phyloP scores from a whole-genome alignment of 2,113 vertebrate genomes.

The Mobula hypostoma region DNA sequence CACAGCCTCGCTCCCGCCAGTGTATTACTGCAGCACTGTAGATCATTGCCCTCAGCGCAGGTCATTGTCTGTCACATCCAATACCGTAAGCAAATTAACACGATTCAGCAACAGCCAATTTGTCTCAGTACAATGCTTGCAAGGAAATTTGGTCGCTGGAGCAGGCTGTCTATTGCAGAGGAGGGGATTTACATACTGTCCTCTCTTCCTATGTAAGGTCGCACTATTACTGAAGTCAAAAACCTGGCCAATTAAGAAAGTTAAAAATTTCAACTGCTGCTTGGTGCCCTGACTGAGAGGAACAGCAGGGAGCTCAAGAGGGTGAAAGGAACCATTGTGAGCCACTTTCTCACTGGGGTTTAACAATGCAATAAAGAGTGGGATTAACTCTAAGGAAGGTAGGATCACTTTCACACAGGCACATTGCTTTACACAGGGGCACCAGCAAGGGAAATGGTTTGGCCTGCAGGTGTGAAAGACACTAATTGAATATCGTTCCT shows the following conservation, averaged over 20 bases:
- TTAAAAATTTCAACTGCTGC: not conserved
- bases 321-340: not conserved
- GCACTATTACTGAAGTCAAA: not conserved
- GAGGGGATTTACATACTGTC: not conserved
- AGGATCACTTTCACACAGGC: slow-evolving; percentile 4
- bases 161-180: not conserved
- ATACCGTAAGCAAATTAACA: not conserved
- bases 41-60: not conserved
- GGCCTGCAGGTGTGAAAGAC: not conserved
- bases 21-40: not conserved
- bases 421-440: not conserved
- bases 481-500: not conserved
- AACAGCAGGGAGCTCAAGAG: not conserved
- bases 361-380: not conserved
- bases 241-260: not conserved
- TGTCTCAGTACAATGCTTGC: not conserved
- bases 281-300: not conserved
- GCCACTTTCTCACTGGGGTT: not conserved
- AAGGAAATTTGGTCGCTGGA: not conserved
- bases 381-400: not conserved
- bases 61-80: not conserved
- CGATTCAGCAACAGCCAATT: not conserved
- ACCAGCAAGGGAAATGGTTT: not conserved
- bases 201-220: not conserved
- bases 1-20: no score